These are phyloP conservation scores for Phenganax stokvisi DNA, from an alignment of 92 coral and sea anemone species.

Conservation along the genomic window DNA sequence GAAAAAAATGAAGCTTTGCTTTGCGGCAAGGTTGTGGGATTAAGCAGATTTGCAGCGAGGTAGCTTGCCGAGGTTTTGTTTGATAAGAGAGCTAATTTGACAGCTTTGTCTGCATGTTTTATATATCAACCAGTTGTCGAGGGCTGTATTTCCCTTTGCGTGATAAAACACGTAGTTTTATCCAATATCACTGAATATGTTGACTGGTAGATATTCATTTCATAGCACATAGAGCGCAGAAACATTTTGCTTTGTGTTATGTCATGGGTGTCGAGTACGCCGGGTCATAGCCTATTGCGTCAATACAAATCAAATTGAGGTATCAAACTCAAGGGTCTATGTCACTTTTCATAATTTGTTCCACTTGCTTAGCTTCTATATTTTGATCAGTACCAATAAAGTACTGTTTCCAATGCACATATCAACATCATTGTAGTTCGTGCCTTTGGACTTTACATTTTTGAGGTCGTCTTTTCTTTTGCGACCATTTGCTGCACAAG, in stretches of 20 bases:
- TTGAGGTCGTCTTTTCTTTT: too few relatives aligned
- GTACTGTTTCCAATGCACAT: too few relatives aligned
- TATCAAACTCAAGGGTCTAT: too few relatives aligned
- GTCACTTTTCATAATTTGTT: too few relatives aligned
- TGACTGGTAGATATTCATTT: neutral
- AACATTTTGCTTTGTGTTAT: neutral
- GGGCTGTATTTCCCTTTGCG: neutral
- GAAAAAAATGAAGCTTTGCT: neutral
- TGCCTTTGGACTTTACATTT: too few relatives aligned
- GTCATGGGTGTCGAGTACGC: too few relatives aligned
- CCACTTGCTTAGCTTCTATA: too few relatives aligned
- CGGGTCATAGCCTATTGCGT: too few relatives aligned
- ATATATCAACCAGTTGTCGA: slow-evolving; percentile 25
- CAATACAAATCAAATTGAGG: too few relatives aligned
- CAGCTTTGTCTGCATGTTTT: slow-evolving; percentile 21
- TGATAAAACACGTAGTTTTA: slow-evolving; percentile 25
- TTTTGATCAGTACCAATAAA: too few relatives aligned
- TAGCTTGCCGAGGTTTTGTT: slow-evolving; percentile 15
- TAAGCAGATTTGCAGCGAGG: slow-evolving; percentile 36
- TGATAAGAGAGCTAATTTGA: slow-evolving; percentile 30
- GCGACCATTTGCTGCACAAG: too few relatives aligned
- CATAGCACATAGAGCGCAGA: neutral
- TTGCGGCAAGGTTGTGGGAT: slow-evolving; percentile 14
- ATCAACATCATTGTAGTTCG: too few relatives aligned
- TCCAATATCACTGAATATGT: neutral